Evolutionary conservation across 2,113 vertebrate genomes (phyloP).

Genomic region (Clinocottus analis): DNA sequence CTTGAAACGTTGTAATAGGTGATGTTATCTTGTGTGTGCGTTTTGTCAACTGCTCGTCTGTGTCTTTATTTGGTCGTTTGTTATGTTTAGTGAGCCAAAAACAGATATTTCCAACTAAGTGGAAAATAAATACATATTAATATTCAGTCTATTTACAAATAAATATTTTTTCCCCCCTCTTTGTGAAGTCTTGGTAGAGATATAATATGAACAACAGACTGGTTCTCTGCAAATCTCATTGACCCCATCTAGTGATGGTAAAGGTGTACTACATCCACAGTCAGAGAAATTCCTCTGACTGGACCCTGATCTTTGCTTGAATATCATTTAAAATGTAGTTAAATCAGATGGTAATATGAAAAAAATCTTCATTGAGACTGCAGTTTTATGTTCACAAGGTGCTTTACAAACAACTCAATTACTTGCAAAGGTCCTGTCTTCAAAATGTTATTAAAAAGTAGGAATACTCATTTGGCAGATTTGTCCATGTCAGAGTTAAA

Average conservation of each 20-base stretch:
- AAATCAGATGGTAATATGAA: background rate
- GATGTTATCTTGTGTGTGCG: background rate
- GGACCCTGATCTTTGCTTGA: background rate
- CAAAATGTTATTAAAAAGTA: background rate
- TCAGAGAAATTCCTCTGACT: background rate
- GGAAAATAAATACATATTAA: background rate
- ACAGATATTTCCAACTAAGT: background rate
- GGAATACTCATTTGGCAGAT: background rate
- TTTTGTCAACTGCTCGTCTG: too few relatives aligned
- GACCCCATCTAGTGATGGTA: conserved; percentile 54
- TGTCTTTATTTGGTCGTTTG: background rate
- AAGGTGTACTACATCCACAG: conserved; percentile 11
- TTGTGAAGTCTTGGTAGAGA: background rate
- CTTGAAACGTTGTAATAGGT: background rate
- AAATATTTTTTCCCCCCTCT: background rate
- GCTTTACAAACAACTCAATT: background rate
- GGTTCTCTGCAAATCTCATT: conserved; percentile 9
- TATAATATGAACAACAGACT: background rate
- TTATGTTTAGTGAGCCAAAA: background rate
- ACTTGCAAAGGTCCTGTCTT: background rate
- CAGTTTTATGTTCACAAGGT: background rate
- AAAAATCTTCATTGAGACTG: background rate
- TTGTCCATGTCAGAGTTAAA: background rate
- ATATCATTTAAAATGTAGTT: background rate
- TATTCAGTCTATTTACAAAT: background rate